Evolutionary conservation across 2,888 invertebrate genomes (phyloP).

Genomic region (Campopleginae sp.): DNA sequence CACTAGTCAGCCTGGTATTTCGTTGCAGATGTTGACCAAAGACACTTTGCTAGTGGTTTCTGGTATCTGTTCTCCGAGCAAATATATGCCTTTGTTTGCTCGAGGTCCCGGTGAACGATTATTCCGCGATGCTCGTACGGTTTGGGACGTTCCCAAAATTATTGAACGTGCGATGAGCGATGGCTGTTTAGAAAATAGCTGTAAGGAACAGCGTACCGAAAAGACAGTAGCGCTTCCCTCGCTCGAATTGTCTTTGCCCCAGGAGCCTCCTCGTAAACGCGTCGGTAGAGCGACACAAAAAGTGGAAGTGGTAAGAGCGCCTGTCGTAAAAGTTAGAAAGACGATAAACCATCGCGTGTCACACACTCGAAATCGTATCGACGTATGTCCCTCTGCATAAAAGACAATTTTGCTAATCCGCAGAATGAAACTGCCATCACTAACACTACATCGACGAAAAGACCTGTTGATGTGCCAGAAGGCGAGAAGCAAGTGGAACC

Average conservation of each 20-base stretch:
- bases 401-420: background rate
- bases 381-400: background rate
- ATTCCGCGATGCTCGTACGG: slow-evolving; percentile 63
- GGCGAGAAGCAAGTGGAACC: background rate
- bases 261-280: slow-evolving; percentile 54
- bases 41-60: slow-evolving; percentile 74
- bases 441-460: slow-evolving; percentile 38
- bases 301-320: slow-evolving; percentile 64
- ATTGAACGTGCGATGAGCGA: slow-evolving; percentile 65
- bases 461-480: background rate
- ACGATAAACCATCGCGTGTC: too few relatives aligned
- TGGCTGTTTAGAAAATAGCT: slow-evolving; percentile 61
- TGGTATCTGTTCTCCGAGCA: slow-evolving; percentile 67
- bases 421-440: slow-evolving; percentile 41
- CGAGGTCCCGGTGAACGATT: slow-evolving; percentile 72
- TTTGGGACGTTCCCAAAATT: slow-evolving; percentile 71
- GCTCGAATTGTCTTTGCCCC: slow-evolving; percentile 16
- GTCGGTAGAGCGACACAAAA: slow-evolving; percentile 50
- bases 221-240: slow-evolving; percentile 31
- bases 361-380: background rate
- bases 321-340: background rate
- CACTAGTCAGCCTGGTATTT: background rate
- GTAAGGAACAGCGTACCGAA: slow-evolving; percentile 58
- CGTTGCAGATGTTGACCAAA: slow-evolving; percentile 65
- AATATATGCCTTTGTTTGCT: slow-evolving; percentile 71